Percentiles rank a stretch among this genome's conserved stretches.
phyloP scores from a whole-genome alignment of 2,113 vertebrate species.

The Heterocephalus glaber region DNA sequence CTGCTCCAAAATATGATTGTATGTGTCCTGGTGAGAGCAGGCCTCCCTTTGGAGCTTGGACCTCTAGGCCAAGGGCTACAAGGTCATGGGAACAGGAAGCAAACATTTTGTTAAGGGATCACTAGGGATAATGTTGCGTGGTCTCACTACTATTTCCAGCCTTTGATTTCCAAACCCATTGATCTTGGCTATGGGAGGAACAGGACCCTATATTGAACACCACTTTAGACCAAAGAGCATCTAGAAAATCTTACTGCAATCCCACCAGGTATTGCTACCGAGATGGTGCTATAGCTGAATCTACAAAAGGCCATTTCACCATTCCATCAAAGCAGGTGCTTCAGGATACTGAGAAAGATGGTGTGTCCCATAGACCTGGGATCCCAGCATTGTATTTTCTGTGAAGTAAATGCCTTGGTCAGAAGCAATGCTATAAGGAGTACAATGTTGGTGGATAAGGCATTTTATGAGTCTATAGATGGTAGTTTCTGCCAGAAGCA shows the following conservation, averaged over 20 bases:
- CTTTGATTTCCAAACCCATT: not conserved
- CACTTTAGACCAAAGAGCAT: not conserved
- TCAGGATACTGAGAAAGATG: not conserved
- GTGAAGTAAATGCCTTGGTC: not conserved
- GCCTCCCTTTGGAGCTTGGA: not conserved
- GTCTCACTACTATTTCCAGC: not conserved
- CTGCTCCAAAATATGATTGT: not conserved
- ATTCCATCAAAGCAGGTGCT: not conserved
- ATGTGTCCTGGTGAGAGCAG: not conserved
- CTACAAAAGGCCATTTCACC: not conserved
- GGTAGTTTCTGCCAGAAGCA: not conserved
- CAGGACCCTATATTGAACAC: not conserved
- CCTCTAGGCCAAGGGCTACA: not conserved
- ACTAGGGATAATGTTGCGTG: not conserved
- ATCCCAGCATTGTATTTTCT: not conserved
- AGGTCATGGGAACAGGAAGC: not conserved
- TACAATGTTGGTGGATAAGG: not conserved
- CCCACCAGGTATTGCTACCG: too few relatives aligned
- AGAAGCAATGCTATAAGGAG: not conserved
- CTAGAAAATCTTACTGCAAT: not conserved
- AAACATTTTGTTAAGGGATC: not conserved
- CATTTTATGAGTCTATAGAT: not conserved
- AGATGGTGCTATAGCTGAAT: not conserved
- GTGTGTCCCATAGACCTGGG: not conserved
- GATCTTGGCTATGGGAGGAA: not conserved